Base-by-base conservation (phyloP, 2,113 vertebrate genomes). In the Cephalopholis sonnerati region DNA sequence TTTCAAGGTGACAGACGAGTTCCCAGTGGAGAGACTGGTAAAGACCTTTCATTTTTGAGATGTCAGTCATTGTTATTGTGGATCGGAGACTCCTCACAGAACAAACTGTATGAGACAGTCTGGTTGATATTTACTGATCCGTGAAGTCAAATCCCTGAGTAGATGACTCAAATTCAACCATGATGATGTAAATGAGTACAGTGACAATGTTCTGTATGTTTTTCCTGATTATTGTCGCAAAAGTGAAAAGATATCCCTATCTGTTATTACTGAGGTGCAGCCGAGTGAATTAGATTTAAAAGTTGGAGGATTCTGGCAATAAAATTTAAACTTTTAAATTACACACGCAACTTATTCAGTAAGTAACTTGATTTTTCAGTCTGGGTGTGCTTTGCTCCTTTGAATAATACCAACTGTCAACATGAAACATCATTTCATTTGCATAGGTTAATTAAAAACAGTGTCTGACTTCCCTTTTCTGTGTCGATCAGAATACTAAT, bases 371-470 rank as follows among this genome's bases (percentile, higher is more conserved):
- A 90, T 93, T 88, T 87, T 91, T 86, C 85, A 83, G 85, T 67
- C 69, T 79, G 70, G 61, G 17, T 63, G 17, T 68, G 77, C 81
- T 89, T 83, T 71, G 64, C 83, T 91, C 75, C 78, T 91, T 86
- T 87, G 88, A 94, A 90, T 82, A 91, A 90, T 84, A 90, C 79
- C 93, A 87, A 91, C 75, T 79, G 69, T 81, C 77, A 79, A 88
- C 76, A 85, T 90, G 83, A 84, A 92, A 87, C 83, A 84, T 90
- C 57, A 87, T 95, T 94, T 92, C 66, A 95, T 95, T 94, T 93
- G 93, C 91, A 95, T 93, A 93, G 91, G 91, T 95, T 94, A 94
- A 95, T 95, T 95, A 93, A 95, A 94, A 94, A 76, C 81, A 76
- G 83, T 67, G 77, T 92, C 84, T 93, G 88, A 91, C 85, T 93